phyloP scores from a whole-genome alignment of 2,888 invertebrate genomes.

The Caenorhabditis uteleia region DNA sequence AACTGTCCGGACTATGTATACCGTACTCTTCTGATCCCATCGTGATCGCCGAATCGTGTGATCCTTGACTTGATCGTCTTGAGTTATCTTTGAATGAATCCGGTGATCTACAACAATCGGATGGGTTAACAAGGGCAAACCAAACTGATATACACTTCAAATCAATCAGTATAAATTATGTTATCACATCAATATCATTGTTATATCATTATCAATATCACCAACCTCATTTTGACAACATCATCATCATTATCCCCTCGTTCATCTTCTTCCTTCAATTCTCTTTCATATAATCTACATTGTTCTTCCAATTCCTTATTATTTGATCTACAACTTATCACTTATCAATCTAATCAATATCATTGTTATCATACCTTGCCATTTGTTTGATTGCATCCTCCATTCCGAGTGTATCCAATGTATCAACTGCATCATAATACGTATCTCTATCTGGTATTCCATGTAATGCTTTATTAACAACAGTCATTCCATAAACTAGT shows the following conservation, averaged over 20 bases:
- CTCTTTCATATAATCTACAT: slow-evolving; percentile 66
- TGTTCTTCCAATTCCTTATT: slow-evolving; percentile 65
- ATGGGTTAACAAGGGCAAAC: slow-evolving; percentile 16
- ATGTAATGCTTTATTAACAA: slow-evolving; percentile 79
- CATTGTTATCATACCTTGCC: slow-evolving; percentile 7
- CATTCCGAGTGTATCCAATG: slow-evolving; percentile 83
- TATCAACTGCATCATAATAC: slow-evolving; percentile 95
- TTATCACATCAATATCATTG: not conserved
- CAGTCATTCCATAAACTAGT: slow-evolving; percentile 90
- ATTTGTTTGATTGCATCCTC: slow-evolving; percentile 69
- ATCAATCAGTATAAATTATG: not conserved
- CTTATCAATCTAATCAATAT: too few relatives aligned
- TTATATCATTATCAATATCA: not conserved
- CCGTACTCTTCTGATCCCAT: slow-evolving; percentile 37
- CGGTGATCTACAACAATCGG: slow-evolving; percentile 29
- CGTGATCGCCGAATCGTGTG: slow-evolving; percentile 40
- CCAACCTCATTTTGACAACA: slow-evolving; percentile 51
- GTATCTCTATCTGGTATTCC: slow-evolving; percentile 76
- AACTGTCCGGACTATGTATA: slow-evolving; percentile 22
- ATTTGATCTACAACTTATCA: slow-evolving; percentile 21
- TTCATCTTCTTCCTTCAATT: slow-evolving; percentile 63
- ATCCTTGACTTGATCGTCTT: slow-evolving; percentile 34
- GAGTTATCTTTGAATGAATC: slow-evolving; percentile 29
- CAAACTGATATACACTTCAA: slow-evolving; percentile 1
- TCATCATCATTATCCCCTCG: slow-evolving; percentile 59